These are phyloP conservation scores for Dicrostonyx torquatus DNA, from an alignment of 2,797 vertebrate genomes.

Conservation along the genomic window DNA sequence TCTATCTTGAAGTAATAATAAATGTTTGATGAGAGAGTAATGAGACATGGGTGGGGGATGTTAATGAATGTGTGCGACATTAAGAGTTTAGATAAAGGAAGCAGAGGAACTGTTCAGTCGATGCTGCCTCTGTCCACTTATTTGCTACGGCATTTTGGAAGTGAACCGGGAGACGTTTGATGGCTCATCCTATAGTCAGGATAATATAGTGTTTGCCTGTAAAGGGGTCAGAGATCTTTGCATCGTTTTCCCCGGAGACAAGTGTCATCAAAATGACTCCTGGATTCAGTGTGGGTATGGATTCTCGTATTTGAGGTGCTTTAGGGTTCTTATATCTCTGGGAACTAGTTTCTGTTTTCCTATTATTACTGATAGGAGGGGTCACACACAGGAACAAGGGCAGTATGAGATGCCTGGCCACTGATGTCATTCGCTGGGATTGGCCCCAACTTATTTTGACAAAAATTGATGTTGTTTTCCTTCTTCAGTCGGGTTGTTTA, in stretches of 20 bases:
- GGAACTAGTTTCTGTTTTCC: neutral
- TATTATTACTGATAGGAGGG: neutral
- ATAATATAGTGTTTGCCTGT: slow-evolving; percentile 51
- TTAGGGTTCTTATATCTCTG: neutral
- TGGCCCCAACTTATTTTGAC: slow-evolving; percentile 18
- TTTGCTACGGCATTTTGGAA: neutral
- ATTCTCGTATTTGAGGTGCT: neutral
- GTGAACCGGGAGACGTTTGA: neutral
- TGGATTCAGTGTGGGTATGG: slow-evolving; percentile 44
- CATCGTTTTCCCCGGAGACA: slow-evolving; percentile 64
- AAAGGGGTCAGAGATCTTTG: slow-evolving; percentile 58
- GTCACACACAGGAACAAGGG: neutral
- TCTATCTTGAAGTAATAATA: slow-evolving; percentile 75
- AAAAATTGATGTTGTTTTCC: slow-evolving; percentile 33
- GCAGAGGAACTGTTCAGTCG: neutral
- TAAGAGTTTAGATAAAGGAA: slow-evolving; percentile 70
- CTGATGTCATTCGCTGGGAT: neutral
- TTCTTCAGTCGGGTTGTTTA: slow-evolving; percentile 45
- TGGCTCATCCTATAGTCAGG: neutral
- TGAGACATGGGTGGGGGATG: slow-evolving; percentile 63
- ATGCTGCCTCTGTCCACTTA: neutral
- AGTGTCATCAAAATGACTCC: slow-evolving; percentile 52
- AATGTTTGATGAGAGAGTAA: slow-evolving; percentile 80
- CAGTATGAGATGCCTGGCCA: neutral
- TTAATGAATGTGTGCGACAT: slow-evolving; percentile 69